A percentile compares a stretch with the other conserved stretches of the same genome.
phyloP scores from a whole-genome alignment of 2,888 invertebrate genomes.

The Agonopterix alstromeriana region DNA sequence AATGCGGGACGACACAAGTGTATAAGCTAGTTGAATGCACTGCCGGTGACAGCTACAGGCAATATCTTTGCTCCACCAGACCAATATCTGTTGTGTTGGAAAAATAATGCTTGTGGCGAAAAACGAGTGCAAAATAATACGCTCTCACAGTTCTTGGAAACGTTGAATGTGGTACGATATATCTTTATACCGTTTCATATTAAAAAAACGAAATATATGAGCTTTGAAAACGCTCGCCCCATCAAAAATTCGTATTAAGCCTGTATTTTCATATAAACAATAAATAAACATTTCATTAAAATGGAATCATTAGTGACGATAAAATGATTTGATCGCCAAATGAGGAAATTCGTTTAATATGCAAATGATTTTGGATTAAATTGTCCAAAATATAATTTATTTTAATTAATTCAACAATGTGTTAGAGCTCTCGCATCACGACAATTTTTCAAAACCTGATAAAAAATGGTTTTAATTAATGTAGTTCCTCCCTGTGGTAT shows the following conservation, averaged over 20 bases:
- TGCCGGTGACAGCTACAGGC: constrained; percentile 64
- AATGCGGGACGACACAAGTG: constrained; percentile 43
- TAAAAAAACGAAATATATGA: background rate
- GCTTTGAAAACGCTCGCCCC: too few species aligned
- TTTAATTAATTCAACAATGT: too few species aligned
- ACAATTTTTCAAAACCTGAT: too few species aligned
- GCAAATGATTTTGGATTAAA: background rate
- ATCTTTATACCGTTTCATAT: background rate
- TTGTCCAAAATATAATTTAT: background rate
- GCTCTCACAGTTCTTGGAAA: constrained; percentile 2
- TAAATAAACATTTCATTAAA: too few species aligned
- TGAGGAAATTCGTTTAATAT: constrained; percentile 1
- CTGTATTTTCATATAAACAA: too few species aligned
- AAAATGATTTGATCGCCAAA: background rate
- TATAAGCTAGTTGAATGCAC: constrained; percentile 54
- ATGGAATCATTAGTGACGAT: background rate
- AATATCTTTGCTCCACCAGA: constrained; percentile 59
- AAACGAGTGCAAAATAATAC: constrained; percentile 13
- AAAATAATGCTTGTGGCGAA: constrained; percentile 47
- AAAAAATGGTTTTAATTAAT: too few species aligned
- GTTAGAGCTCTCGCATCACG: too few species aligned
- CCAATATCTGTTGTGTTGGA: constrained; percentile 57
- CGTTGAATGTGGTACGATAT: background rate
- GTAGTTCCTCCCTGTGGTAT: too few species aligned
- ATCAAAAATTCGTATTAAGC: too few species aligned